Conservation (phyloP, 1,140 invertebrate species). For the Hyposmocoma kahamanoa region DNA sequence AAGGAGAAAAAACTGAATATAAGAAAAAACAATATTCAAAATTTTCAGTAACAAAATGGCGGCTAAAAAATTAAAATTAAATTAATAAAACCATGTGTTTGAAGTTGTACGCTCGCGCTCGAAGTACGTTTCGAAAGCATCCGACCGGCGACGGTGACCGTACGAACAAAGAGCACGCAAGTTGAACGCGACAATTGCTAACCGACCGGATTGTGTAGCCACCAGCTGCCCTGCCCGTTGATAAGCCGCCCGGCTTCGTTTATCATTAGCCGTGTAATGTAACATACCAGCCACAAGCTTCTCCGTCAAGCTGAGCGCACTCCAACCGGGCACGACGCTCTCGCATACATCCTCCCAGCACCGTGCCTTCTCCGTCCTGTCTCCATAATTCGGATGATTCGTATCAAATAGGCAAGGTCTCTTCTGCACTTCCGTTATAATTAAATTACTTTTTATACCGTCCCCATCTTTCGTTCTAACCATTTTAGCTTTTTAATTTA, state of each 20-base stretch:
- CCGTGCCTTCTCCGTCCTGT: constrained; percentile 50
- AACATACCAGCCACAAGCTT: constrained; percentile 54
- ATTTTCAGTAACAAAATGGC: constrained; percentile 37
- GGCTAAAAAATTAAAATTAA: constrained; percentile 22
- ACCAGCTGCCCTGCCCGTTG: constrained; percentile 12
- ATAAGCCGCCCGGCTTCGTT: constrained; percentile 22
- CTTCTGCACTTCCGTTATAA: constrained; percentile 55
- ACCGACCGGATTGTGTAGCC: constrained; percentile 32
- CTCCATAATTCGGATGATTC: constrained; percentile 56
- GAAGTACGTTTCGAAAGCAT: constrained; percentile 58
- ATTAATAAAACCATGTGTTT: constrained; percentile 28
- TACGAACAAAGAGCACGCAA: constrained; percentile 60
- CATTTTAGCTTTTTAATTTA: constrained; percentile 35
- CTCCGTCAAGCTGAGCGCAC: constrained; percentile 37
- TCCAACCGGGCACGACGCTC: constrained; percentile 53
- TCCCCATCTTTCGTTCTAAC: constrained; percentile 52
- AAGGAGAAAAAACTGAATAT: background rate
- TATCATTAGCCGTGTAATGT: background rate
- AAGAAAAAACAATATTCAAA: background rate
- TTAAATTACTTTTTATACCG: constrained; percentile 50
- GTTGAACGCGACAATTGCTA: constrained; percentile 43
- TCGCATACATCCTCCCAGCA: constrained; percentile 62
- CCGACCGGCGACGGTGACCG: constrained; percentile 22
- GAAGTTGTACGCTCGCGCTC: constrained; percentile 34
- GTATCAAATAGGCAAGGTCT: constrained; percentile 54